Conservation (phyloP, 2,797 vertebrate genomes). For the Rhinoraja longicauda region DNA sequence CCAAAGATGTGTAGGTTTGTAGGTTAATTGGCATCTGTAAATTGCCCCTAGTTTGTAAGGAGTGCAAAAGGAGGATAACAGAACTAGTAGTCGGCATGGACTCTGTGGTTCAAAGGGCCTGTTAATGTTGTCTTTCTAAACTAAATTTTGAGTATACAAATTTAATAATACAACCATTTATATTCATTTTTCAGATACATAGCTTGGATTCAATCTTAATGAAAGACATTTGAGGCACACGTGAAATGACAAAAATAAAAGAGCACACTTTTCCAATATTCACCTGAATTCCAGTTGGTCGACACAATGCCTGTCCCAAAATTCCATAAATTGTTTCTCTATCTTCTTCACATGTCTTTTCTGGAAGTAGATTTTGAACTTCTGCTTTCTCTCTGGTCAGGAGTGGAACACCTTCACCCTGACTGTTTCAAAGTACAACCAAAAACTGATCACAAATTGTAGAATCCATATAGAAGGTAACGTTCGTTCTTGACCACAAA, state of each 20-base stretch:
- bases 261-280: conserved; percentile 39
- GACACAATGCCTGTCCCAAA: conserved; percentile 94
- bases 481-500: not conserved
- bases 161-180: not conserved
- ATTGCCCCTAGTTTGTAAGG: too few relatives aligned
- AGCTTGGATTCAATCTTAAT: not conserved
- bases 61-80: too few relatives aligned
- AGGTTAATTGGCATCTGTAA: too few relatives aligned
- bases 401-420: conserved; percentile 90
- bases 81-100: too few relatives aligned
- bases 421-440: conserved; percentile 61
- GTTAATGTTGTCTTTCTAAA: too few relatives aligned
- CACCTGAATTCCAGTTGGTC: conserved; percentile 93
- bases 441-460: conserved; percentile 41
- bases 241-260: not conserved
- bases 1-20: too few relatives aligned
- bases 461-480: not conserved
- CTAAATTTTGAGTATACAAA: not conserved
- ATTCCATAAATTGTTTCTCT: conserved; percentile 87
- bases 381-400: conserved; percentile 83
- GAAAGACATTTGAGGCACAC: not conserved
- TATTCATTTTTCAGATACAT: not conserved
- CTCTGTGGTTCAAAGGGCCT: too few relatives aligned
- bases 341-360: conserved; percentile 77
- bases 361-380: conserved; percentile 83